phyloP scores from a whole-genome alignment of 2,888 invertebrate genomes.

The Harpagoxenus sublaevis region DNA sequence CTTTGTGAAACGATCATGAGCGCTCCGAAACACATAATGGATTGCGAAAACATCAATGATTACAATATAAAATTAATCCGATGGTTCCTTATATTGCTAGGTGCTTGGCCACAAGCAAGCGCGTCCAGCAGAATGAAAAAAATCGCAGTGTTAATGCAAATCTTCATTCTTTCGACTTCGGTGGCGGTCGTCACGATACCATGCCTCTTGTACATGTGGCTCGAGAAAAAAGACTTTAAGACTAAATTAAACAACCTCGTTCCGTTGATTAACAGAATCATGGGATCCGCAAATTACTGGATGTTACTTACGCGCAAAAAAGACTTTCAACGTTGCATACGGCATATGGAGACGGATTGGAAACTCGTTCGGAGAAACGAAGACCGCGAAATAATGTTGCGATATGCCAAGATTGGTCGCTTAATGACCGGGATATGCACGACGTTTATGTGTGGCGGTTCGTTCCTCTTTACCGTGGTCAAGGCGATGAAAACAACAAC shows the following conservation, averaged over 20 bases:
- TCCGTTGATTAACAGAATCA: slow-evolving; percentile 70
- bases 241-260: slow-evolving; percentile 67
- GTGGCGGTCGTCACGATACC: slow-evolving; percentile 64
- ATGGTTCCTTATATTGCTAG: slow-evolving; percentile 64
- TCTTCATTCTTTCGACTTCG: neutral
- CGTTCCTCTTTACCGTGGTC: slow-evolving; percentile 60
- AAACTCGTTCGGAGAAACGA: neutral
- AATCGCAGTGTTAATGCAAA: neutral
- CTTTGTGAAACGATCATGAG: slow-evolving; percentile 5
- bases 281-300: slow-evolving; percentile 72
- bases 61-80: slow-evolving; percentile 55
- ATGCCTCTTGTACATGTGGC: slow-evolving; percentile 60
- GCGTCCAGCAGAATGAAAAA: slow-evolving; percentile 14
- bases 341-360: slow-evolving; percentile 68
- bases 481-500: slow-evolving; percentile 57
- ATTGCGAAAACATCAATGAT: slow-evolving; percentile 36
- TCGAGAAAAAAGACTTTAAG: slow-evolving; percentile 65
- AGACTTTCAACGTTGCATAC: slow-evolving; percentile 63
- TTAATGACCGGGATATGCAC: neutral
- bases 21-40: neutral
- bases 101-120: slow-evolving; percentile 65
- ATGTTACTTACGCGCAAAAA: slow-evolving; percentile 53
- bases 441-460: slow-evolving; percentile 24
- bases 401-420: slow-evolving; percentile 39
- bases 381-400: neutral